These are phyloP conservation scores for Steatornis caripensis DNA, from an alignment of 2,113 vertebrate species.

Conservation along the genomic window DNA sequence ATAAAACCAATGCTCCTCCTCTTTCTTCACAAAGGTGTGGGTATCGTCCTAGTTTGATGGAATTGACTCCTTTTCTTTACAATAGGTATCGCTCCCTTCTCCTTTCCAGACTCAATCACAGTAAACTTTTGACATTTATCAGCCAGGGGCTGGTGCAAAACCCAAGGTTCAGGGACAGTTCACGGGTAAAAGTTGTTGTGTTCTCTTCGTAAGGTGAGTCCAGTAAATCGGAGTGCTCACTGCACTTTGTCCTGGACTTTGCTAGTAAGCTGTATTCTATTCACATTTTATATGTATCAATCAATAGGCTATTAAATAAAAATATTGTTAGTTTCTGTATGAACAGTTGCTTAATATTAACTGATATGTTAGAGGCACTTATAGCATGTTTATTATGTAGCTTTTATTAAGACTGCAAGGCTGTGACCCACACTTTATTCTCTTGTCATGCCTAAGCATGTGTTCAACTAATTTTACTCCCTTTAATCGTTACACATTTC, in stretches of 20 bases:
- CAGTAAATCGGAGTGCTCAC: background rate
- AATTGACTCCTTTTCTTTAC: background rate
- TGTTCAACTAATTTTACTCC: background rate
- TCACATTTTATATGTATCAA: background rate
- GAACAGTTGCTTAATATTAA: background rate
- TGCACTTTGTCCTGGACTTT: background rate
- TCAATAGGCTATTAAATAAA: background rate
- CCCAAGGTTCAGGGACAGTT: background rate
- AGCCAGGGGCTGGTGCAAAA: background rate
- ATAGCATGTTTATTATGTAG: background rate
- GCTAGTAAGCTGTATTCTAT: background rate
- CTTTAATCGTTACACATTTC: background rate
- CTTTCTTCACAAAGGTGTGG: background rate
- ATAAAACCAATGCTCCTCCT: background rate
- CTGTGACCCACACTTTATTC: background rate
- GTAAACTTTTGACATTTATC: background rate
- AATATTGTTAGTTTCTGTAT: background rate
- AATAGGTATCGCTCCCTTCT: background rate
- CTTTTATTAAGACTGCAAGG: background rate
- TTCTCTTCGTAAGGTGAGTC: background rate
- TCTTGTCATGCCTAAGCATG: background rate
- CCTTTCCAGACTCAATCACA: background rate
- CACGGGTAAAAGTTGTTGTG: background rate
- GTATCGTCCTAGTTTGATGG: background rate
- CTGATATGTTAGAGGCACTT: background rate